Evolutionary conservation across 2,113 vertebrate species (phyloP), one percentile per base, ranked within the genome.

Genomic region (Salvelinus fontinalis): DNA sequence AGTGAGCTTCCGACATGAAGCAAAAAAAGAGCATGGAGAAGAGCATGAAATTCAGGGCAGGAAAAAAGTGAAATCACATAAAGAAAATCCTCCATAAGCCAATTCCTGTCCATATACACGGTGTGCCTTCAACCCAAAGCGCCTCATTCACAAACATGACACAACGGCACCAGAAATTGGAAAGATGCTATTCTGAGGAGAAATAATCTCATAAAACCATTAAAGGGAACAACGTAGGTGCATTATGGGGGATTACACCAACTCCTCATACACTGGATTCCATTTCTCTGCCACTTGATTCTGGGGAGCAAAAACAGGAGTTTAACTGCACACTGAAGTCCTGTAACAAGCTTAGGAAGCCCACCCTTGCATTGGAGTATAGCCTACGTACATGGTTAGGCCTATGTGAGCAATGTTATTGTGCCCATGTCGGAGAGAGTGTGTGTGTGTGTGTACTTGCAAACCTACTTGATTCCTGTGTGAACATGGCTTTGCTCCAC

Each of bases 131-230:
- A 80, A 79, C 62, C 75, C 78, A 2, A 29, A 89, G 86, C 31
- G n/a, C 75, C 80, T 89, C 84, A 87, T 90, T 92, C 86, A 88
- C 84, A 86, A 87, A 90, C 88, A 86, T 85, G 81, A 87, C 81
- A 79, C 84, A 77, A 83, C 31, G 77, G 51, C 75, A 62, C 69
- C 0, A 5, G 73, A 83, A 85, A 84, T 89, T 79, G 79, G 77
- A 88, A 84, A 78, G 71, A 84, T 81, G 83, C 84, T 91, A 89
- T 92, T 90, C 88, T 81, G 78, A 71, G 85, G 84, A 73, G 81
- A 90, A 90, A 90, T 92, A 92, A 94, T 93, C 91, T 89, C 82
- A 80, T 91, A 92, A 93, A 91, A 91, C 87, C 91, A 91, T 93
- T 92, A 92, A 14, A 13, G 80, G 80, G 84, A 90, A 90, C 85